These are phyloP conservation scores for Hirudinaria manillensis DNA, from an alignment of 2,888 invertebrate genomes.

Conservation along the genomic window DNA sequence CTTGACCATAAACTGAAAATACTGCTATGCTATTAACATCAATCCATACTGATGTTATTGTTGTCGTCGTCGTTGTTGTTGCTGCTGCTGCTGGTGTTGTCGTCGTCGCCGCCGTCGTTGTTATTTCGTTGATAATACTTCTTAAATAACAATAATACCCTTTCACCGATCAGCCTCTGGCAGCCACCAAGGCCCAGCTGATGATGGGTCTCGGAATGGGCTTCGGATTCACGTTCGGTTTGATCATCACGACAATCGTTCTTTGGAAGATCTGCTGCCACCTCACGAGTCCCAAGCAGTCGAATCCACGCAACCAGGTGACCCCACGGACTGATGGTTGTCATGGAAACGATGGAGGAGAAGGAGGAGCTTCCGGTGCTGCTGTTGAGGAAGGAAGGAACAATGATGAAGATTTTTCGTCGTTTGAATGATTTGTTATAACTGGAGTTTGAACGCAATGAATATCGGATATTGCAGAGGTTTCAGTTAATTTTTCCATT, in stretches of 20 bases:
- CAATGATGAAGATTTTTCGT: neutral
- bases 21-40: no score
- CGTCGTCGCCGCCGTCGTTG: no score
- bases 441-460: no score
- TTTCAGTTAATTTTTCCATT: no score
- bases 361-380: neutral
- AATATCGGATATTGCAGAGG: no score
- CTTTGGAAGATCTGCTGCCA: constrained; percentile 30
- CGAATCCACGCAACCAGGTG: constrained; percentile 11
- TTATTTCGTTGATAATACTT: no score
- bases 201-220: constrained; percentile 31
- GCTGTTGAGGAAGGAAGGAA: neutral
- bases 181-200: constrained; percentile 17
- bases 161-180: neutral
- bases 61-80: no score
- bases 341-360: neutral
- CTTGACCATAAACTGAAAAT: no score
- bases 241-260: constrained; percentile 25
- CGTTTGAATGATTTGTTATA: neutral
- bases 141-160: no score
- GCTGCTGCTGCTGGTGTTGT: no score
- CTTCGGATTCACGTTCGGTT: constrained; percentile 30
- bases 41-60: no score
- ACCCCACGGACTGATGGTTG: neutral
- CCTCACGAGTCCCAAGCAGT: constrained; percentile 14